Conservation (phyloP, 2,888 invertebrate species). For the Mellilla xanthometata region DNA sequence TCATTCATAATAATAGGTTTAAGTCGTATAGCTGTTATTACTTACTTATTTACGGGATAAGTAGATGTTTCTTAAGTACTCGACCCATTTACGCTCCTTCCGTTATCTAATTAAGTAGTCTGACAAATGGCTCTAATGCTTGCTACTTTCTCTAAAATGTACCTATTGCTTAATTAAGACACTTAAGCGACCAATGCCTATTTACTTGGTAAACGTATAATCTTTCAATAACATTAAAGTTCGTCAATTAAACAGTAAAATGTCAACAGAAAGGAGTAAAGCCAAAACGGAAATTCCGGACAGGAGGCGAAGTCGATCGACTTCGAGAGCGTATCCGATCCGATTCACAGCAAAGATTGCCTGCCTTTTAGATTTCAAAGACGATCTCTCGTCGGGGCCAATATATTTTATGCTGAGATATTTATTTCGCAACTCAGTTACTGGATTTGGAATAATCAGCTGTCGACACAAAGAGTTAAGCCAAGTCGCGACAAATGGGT, state of each 20-base stretch:
- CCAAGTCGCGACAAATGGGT: too few relatives aligned
- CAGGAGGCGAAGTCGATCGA: conserved; percentile 16
- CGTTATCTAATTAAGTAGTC: neutral
- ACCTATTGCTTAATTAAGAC: neutral
- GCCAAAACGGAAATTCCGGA: conserved; percentile 27
- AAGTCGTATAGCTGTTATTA: too few relatives aligned
- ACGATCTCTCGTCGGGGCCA: too few relatives aligned
- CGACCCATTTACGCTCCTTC: neutral
- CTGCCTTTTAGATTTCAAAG: too few relatives aligned
- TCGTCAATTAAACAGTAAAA: conserved; percentile 28
- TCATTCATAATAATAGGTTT: too few relatives aligned
- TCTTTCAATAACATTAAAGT: conserved; percentile 21
- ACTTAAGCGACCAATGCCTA: too few relatives aligned
- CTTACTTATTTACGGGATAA: too few relatives aligned
- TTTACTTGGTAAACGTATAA: neutral
- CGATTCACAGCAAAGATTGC: conserved; percentile 12
- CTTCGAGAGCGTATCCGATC: conserved; percentile 3
- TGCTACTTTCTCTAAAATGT: neutral
- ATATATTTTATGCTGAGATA: too few relatives aligned
- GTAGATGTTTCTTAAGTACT: neutral
- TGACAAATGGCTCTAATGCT: neutral
- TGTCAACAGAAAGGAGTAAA: conserved; percentile 17
- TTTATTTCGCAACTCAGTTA: too few relatives aligned
- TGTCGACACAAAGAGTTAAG: too few relatives aligned
- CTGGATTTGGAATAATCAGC: too few relatives aligned